phyloP scores from a whole-genome alignment of 2,797 vertebrate genomes.

The Mionectes olivaceus region DNA sequence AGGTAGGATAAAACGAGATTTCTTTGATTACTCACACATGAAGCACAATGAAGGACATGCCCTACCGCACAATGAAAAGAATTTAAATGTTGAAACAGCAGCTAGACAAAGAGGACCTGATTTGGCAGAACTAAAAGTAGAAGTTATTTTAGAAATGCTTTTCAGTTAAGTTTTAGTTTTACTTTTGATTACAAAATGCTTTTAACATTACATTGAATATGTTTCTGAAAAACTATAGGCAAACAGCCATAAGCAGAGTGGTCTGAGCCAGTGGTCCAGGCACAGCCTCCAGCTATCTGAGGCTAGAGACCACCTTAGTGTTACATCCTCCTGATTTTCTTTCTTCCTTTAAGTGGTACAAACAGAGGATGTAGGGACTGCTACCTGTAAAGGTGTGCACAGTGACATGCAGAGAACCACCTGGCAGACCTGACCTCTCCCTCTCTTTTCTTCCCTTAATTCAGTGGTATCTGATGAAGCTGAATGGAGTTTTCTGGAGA shows the following conservation, averaged over 20 bases:
- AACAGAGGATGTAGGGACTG: neutral
- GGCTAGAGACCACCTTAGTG: neutral
- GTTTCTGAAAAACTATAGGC: neutral
- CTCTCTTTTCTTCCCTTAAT: neutral
- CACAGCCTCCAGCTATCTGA: neutral
- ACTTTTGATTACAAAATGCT: neutral
- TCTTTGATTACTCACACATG: neutral
- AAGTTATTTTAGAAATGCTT: neutral
- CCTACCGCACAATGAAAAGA: neutral
- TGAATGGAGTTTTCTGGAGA: neutral
- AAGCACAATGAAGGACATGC: neutral
- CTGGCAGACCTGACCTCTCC: neutral
- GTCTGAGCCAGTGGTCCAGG: neutral
- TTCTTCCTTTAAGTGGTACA: neutral
- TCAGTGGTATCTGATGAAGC: rapidly evolving
- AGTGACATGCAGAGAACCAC: neutral
- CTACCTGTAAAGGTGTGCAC: neutral
- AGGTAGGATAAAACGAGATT: neutral
- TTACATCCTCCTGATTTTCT: neutral
- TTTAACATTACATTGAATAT: neutral
- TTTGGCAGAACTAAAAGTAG: neutral
- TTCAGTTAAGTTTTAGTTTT: neutral
- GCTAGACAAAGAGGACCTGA: neutral
- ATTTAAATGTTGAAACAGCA: neutral
- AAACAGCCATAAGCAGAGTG: neutral